Evolutionary conservation across 1,140 invertebrate species (phyloP), one percentile per base, ranked within the genome.

Genomic region (Euwallacea similis): DNA sequence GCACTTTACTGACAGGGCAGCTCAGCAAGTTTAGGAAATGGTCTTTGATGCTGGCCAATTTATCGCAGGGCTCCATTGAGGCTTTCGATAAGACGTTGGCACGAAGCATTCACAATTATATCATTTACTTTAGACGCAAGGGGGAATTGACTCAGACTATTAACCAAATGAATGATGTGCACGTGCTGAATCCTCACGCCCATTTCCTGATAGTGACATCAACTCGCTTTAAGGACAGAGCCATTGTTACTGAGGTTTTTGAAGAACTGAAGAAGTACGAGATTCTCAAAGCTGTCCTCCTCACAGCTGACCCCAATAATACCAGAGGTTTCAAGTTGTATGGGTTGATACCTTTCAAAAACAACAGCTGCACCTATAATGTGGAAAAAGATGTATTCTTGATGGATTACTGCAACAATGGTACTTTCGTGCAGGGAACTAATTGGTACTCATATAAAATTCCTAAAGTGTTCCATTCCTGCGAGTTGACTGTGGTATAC

Each of bases 181-280:
- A 62, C 9, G 41, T 68, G n/a, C n/a, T 74, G 71, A 78, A 78
- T 72, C 75, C 77, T 0, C 77, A 77, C 47, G 77, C 76, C 10
- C 73, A 74, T 16, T 77, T 77, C 58, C 42, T 77, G 8, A 50
- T 77, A 11, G 63, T 77, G 9, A 72, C 77, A n/a, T 42, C 75
- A 0, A 71, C 50, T 2, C 9, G 10, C 4, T 76, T 74, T 53
- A 16, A 64, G 0, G 53, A 74, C 10, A 21, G 8, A n/a, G 8
- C 16, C 4, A 63, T 74, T n/a, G 63, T 69, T 9, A 15, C 41
- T 13, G 60, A 75, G 54, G 64, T 78, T 6, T 70, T 70, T 42
- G 42, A 71, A 8, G 42, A 33, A 43, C 63, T 78, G 15, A 65
- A 66, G 44, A 33, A 64, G n/a, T 71, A 66, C 21, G 54, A 74